Evolutionary conservation across 1,140 invertebrate species (phyloP).

Genomic region (Drosophila mojavensis): DNA sequence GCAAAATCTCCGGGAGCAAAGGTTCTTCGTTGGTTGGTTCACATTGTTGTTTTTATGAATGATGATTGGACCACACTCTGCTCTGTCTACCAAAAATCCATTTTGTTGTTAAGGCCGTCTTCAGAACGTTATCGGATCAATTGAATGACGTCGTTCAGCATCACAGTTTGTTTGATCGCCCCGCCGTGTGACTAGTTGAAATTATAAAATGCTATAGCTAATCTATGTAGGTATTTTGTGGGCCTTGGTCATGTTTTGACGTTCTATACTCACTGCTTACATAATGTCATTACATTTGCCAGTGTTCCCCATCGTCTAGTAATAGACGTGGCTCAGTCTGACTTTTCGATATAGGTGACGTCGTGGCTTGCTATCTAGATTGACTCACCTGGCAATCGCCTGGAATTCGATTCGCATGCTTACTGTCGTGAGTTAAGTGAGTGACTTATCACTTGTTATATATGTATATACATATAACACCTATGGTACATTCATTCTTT

Average conservation of each 20-base stretch:
- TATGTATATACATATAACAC: no score
- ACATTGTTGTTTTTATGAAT: conserved; percentile 60
- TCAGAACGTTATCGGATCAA: conserved; percentile 19
- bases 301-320: conserved; percentile 16
- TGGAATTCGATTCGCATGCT: conserved; percentile 24
- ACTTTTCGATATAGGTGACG: conserved; percentile 52
- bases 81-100: conserved; percentile 20
- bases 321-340: conserved; percentile 10
- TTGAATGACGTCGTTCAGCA: conserved; percentile 14
- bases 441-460: conserved; percentile 19
- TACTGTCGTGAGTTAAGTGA: conserved; percentile 5
- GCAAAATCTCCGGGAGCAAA: conserved; percentile 81
- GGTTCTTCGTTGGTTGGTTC: conserved; percentile 37
- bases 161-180: no score
- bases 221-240: no score
- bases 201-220: no score
- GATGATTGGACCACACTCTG: conserved; percentile 62
- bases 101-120: conserved; percentile 23
- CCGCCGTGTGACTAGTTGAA: no score
- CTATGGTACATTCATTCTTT: no score
- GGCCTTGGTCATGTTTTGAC: no score
- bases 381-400: conserved; percentile 8
- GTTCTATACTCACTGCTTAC: not conserved
- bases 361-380: conserved; percentile 43
- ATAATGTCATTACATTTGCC: not conserved